Base-by-base conservation (phyloP, 2,888 invertebrate genomes). In the Druceiella hillmani region DNA sequence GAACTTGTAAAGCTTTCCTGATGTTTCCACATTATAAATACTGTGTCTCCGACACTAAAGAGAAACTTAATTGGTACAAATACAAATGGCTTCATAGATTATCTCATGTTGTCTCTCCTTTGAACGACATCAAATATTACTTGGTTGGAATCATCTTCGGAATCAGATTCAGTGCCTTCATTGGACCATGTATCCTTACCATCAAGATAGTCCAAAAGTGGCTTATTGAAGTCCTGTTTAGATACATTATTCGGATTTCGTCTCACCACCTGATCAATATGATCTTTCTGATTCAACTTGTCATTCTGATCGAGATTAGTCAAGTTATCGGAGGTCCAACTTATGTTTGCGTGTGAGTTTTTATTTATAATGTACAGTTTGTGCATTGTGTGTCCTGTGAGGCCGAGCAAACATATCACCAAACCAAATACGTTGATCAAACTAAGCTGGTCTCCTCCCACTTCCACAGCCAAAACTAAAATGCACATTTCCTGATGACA, bases 401-500 rank as follows among this genome's bases (percentile, higher is more conserved):
- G 95, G 35, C 98, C 98, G 30, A 83, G 72, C 44, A 99, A 69
- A 57, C 97, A 98, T 36, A 95, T 69, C 5, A 84, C 63, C 42
- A 99, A 68, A 1, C 99, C 99, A 4, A 87, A 63, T 15, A 83
- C 77, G 67, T 98, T 99, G 36, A 94, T 66, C 3, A 73, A 56
- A 41, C 83, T 87, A 56, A 98, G 75, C 54, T 80, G 76, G 58
- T 98, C 97, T 5, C 90, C 89, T 54, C 88, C 89, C 52, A 86
- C 79, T 55, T 83, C 76, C 34, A 92, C 87, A 1, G 97, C 98
- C 50, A 98, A 66, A 30, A 85, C 80, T 51, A 99, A 70, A 45
- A 92, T 93, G 56, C 87, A 85, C 56, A 97, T 83, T 75, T 99
- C 98, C 93, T 95, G 65, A 9, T 74, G 74, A 47, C 34, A 37